phyloP scores from a whole-genome alignment of 2,888 invertebrate genomes.

The Imbricaverruca yamaguchii region DNA sequence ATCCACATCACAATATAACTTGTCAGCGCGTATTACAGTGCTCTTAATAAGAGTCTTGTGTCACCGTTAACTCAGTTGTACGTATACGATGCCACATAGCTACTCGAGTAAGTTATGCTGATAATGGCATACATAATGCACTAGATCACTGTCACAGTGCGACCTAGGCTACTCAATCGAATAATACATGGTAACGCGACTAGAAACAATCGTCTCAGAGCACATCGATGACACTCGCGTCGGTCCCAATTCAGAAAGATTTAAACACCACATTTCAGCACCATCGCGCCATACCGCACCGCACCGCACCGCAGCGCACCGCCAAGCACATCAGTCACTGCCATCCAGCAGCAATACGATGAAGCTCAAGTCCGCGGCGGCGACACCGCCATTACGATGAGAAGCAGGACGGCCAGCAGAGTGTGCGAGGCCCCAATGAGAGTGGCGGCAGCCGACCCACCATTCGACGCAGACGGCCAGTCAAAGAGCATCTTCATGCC shows the following conservation, averaged over 20 bases:
- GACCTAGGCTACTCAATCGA: no score
- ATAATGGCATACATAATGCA: no score
- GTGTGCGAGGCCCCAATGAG: not conserved
- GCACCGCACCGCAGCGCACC: not conserved
- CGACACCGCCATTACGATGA: not conserved
- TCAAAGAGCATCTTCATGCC: not conserved
- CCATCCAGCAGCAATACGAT: not conserved
- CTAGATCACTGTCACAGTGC: no score
- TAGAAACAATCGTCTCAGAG: not conserved
- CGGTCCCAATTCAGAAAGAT: no score
- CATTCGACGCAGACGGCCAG: not conserved
- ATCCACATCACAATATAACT: no score
- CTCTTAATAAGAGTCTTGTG: no score
- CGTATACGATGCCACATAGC: no score
- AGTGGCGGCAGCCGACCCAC: not conserved
- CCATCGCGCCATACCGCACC: not conserved
- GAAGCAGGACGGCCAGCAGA: not conserved
- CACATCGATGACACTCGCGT: not conserved
- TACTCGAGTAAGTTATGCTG: no score
- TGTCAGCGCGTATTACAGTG: no score
- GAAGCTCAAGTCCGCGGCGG: conserved; percentile 7
- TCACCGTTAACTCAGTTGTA: no score
- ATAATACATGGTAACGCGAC: not conserved
- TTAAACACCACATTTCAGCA: not conserved
- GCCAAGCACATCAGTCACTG: not conserved